Evolutionary conservation across 2,888 invertebrate species (phyloP), one percentile per base, ranked within the genome.

Genomic region (Branchipolynoe longqiensis): DNA sequence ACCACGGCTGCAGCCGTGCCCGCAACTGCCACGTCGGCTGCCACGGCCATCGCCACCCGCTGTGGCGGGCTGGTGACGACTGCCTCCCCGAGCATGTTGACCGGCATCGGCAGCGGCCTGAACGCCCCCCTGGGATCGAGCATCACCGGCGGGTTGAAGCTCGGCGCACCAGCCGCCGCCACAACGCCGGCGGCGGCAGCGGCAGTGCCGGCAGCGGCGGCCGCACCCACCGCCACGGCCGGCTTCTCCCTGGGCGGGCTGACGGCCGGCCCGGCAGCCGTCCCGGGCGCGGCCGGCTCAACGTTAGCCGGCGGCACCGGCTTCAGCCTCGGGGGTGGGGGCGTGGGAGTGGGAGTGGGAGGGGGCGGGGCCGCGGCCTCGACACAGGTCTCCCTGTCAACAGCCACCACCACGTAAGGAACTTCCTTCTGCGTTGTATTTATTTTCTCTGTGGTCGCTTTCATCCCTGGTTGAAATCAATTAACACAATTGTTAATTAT

Each of bases 331-430:
- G n/a, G n/a, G n/a, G n/a, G n/a, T n/a, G n/a, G n/a, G n/a, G n/a
- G n/a, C n/a, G n/a, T n/a, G n/a, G n/a, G n/a, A n/a, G n/a, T n/a
- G n/a, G n/a, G n/a, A n/a, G n/a, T n/a, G n/a, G n/a, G n/a, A n/a
- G n/a, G n/a, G 74, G 1, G 36, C 25, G 41, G 48, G 48, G 36
- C 58, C 22, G 58, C 73, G 1, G 56, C 73, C 8, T 25, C 84
- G 18, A 48, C 83, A 0, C 41, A 54, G 25, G 83, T 40, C 28
- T 41, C 62, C n/a, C 64, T 83, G 40, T 64, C 83, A 22, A 83
- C 83, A 40, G 59, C 83, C 38, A 83, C 83, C 64, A 83, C 83
- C 12, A 83, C 83, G 82, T 82, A 82, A 8, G 82, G 18, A 14
- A 38, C 18, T 58, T 8, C 58, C 58, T 58, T 4, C 4, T 58